Base-by-base conservation (phyloP, 2,888 invertebrate species). In the Beris morrisii region DNA sequence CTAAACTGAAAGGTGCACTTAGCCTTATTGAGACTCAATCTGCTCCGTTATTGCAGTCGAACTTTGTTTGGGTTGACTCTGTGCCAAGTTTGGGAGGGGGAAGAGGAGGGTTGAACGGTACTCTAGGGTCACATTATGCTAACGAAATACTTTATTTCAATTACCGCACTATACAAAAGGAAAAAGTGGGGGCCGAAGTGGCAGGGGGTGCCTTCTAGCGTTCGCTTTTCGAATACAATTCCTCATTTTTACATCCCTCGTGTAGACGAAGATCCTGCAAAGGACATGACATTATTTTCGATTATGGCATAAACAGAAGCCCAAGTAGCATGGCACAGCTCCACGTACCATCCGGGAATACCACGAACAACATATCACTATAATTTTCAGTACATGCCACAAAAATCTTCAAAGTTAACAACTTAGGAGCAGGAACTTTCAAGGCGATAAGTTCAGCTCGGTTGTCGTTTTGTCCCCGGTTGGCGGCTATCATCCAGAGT, bases 251-350 rank as follows among this genome's bases (percentile, higher is more conserved):
- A 5, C n/a, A 7, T 45, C 57, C 45, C 28, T 15, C 6, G 45
- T 12, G 45, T 6, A 28, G 28, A 45, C 45, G 45, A 28, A 15
- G 45, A 7, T 30, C 22, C 45, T 57, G 45, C 50, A 38, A 30
- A 44, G 48, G 64, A 57, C 57, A 56, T 52, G 28, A 55, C 57
- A 67, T 67, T 64, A 67, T 64, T 67, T 52, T 52, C 57, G 57
- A 67, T 67, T 67, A 67, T 52, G 56, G 44, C 43, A n/a, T 38
- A 38, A 38, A 38, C 38, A 38, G 38, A 22, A 53, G 30, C 54
- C 12, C 54, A 15, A 45, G 45, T 64, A 64, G 30, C 55, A 30
- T 55, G 7, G 38, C 38, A 38, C 9, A 38, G 38, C 38, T 38
- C 38, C 38, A 38, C 38, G 38, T 38, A 7, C 9, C 38, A 5